Evolutionary conservation across 2,113 vertebrate genomes (phyloP), one percentile per base, ranked within the genome.

Genomic region (Pyxicephalus adspersus): DNA sequence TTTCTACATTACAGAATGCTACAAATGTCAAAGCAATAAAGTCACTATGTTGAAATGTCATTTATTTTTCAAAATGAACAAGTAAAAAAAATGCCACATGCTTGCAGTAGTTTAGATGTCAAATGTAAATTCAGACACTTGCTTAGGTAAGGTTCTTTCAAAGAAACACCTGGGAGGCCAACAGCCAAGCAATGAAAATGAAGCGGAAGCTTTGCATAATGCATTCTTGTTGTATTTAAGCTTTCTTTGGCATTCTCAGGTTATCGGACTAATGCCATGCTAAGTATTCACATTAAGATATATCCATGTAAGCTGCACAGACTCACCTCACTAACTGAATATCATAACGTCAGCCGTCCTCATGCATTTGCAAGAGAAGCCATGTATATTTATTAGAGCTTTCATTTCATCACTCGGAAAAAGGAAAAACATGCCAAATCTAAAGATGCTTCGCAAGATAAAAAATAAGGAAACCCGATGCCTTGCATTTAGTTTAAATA

Each of bases 1-100:
- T 72, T 29, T 54, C 57, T 13, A 72, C 50, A 80, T 72, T 60
- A 72, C 68, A 80, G 26, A 72, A 72, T 72, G 58, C 70, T 72
- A 70, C 57, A 80, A 80, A 80, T 80, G 78, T 72, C 67, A 79
- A 70, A 79, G 29, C 29, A 68, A 79, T 79, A 70, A 58, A 60
- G 54, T 79, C 54, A 71, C 23, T 50, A 25, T 64, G 55, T 26
- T 34, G 78, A 80, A 80, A 80, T 72, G 78, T 71, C 78, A 80
- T 64, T 80, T 61, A 72, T 64, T 63, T 45, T 80, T 54, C 26
- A 64, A 54, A 80, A 64, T 80, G 71, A 72, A 80, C 65, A 61
- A 68, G 64, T 68, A 79, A 79, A 79, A n/a, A 77, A 79, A 79
- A 79, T 79, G 65, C 77, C 77, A 79, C 29, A 60, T 45, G 77